Conservation (phyloP, 2,113 vertebrate genomes). For the Barbus barbus region DNA sequence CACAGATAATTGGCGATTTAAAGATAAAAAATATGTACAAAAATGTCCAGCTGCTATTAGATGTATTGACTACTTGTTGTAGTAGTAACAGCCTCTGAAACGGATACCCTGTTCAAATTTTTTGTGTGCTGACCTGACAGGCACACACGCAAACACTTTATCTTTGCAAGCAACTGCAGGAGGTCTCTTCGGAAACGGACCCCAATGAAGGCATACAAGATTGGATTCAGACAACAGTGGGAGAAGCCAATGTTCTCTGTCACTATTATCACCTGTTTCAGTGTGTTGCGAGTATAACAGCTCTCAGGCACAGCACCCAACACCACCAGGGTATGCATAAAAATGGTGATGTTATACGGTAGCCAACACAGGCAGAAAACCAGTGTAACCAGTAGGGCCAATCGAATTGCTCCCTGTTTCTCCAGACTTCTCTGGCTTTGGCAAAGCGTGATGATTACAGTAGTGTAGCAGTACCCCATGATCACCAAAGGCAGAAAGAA, state of each 20-base stretch:
- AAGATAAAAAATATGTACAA: not conserved
- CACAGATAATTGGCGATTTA: not conserved
- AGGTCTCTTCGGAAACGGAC: conserved; percentile 87
- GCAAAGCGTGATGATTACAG: conserved; percentile 77
- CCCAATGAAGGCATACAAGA: conserved; percentile 89
- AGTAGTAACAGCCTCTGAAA: conserved; percentile 54
- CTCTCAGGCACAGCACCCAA: conserved; percentile 36
- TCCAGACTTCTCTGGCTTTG: conserved; percentile 79
- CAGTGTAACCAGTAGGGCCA: conserved; percentile 83
- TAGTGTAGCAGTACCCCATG: conserved; percentile 86
- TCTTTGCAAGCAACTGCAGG: conserved; percentile 73
- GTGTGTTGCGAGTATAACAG: conserved; percentile 59
- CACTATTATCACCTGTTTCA: conserved; percentile 67
- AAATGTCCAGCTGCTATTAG: conserved; percentile 20
- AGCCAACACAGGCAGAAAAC: conserved; percentile 91
- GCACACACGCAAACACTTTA: conserved; percentile 71
- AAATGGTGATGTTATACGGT: conserved; percentile 81
- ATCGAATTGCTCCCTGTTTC: conserved; percentile 83
- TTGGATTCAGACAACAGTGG: conserved; percentile 90
- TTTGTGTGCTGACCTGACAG: conserved; percentile 60
- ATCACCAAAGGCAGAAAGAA: conserved; percentile 83
- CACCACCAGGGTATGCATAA: conserved; percentile 76
- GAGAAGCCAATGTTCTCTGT: conserved; percentile 79
- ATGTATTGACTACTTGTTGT: conserved; percentile 53
- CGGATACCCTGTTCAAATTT: conserved; percentile 39